Evolutionary conservation across 2,113 vertebrate species (phyloP).

Genomic region (Nothobranchius furzeri): DNA sequence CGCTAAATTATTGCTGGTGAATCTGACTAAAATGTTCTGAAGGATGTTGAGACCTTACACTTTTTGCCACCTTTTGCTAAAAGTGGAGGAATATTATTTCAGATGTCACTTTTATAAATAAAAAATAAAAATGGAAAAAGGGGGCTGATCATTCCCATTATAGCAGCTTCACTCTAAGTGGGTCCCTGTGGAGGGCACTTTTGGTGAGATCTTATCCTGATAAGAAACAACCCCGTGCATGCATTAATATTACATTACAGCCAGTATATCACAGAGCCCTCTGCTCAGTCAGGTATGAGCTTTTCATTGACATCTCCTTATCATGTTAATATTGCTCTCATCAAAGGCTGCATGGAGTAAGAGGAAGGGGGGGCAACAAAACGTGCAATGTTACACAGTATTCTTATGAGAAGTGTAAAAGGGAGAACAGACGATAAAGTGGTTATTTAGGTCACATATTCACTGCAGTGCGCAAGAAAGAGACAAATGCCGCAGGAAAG

Average conservation of each 20-base stretch:
- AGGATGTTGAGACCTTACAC: constrained; percentile 22
- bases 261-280: constrained; percentile 65
- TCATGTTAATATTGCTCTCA: constrained; percentile 74
- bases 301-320: constrained; percentile 73
- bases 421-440: constrained; percentile 70
- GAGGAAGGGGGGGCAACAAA: constrained; percentile 39
- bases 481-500: constrained; percentile 76
- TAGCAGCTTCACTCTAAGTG: constrained; percentile 71
- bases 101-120: constrained; percentile 56
- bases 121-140: background rate
- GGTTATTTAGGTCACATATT: constrained; percentile 77
- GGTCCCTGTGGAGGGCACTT: constrained; percentile 77
- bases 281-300: constrained; percentile 71
- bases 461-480: constrained; percentile 64
- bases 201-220: constrained; percentile 74
- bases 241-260: constrained; percentile 81
- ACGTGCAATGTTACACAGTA: constrained; percentile 60
- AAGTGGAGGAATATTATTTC: constrained; percentile 55
- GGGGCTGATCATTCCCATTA: constrained; percentile 75
- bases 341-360: constrained; percentile 60
- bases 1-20: no score
- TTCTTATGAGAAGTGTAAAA: constrained; percentile 64
- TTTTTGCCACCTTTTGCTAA: constrained; percentile 48
- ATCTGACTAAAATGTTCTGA: background rate
- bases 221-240: constrained; percentile 74